A percentile compares a stretch with the other conserved stretches of the same genome.
These are phyloP conservation scores for Bellardia pandia DNA, from an alignment of 2,888 invertebrate genomes.

Conservation along the genomic window DNA sequence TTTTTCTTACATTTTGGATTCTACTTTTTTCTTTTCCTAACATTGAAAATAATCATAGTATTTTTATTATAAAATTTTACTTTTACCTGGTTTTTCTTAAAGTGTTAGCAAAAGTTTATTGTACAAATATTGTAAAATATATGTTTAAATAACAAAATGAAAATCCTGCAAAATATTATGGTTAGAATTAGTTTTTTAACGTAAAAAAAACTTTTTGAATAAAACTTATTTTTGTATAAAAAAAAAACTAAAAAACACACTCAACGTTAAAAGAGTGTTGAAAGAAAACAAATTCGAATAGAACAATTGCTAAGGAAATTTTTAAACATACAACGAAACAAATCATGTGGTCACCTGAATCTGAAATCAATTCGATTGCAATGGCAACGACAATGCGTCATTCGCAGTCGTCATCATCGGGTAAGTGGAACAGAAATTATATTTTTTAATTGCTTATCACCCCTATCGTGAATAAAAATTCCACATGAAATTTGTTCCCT, in stretches of 20 bases:
- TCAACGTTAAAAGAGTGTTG: too few relatives aligned
- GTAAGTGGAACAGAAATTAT: slow-evolving; percentile 84
- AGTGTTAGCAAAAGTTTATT: background rate
- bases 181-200: slow-evolving; percentile 8
- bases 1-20: too few relatives aligned
- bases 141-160: slow-evolving; percentile 19
- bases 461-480: too few relatives aligned
- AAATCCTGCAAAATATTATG: background rate
- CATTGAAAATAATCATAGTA: too few relatives aligned
- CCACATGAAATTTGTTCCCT: too few relatives aligned
- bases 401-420: slow-evolving; percentile 90
- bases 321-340: slow-evolving; percentile 70
- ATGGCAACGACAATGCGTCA: slow-evolving; percentile 90
- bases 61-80: background rate
- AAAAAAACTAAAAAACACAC: background rate
- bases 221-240: background rate
- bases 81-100: background rate
- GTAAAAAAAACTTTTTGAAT: background rate
- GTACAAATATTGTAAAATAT: background rate
- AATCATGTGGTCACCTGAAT: slow-evolving; percentile 88
- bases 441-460: too few relatives aligned
- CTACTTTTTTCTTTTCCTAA: too few relatives aligned
- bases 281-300: slow-evolving; percentile 10
- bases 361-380: slow-evolving; percentile 93
- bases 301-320: slow-evolving; percentile 41